Percentiles rank a stretch among this genome's conserved stretches.
phyloP scores from a whole-genome alignment of 2,113 vertebrate species.

The Saccopteryx bilineata region DNA sequence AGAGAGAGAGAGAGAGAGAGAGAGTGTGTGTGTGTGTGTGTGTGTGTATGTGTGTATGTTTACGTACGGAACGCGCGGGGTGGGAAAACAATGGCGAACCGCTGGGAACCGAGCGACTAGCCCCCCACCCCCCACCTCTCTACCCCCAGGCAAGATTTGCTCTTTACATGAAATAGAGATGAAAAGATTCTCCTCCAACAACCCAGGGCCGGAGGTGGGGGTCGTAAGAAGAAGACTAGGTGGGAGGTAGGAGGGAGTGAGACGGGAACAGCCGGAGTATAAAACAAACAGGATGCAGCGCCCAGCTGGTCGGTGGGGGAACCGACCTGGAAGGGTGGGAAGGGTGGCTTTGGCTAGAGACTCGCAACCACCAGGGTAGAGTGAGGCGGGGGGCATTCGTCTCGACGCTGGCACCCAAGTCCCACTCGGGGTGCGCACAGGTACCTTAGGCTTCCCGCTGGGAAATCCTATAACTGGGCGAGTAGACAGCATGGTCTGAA shows the following conservation, averaged over 20 bases:
- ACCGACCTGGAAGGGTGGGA: not conserved
- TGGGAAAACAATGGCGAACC: slow-evolving; percentile 85
- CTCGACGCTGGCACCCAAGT: not conserved
- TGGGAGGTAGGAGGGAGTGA: slow-evolving; percentile 22
- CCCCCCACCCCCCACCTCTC: not conserved
- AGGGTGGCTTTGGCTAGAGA: not conserved
- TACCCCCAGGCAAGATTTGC: not conserved
- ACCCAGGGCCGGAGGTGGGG: not conserved
- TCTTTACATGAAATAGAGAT: not conserved
- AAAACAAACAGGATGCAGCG: slow-evolving; percentile 78
- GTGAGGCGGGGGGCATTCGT: not conserved
- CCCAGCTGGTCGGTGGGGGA: slow-evolving; percentile 43
- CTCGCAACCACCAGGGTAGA: not conserved
- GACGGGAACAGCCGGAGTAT: not conserved
- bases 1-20: not conserved
- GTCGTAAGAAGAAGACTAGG: not conserved
- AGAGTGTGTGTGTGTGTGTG: not conserved
- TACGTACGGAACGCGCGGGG: slow-evolving; percentile 78
- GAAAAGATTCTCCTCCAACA: slow-evolving; percentile 46
- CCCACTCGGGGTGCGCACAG: not conserved
- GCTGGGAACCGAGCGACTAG: slow-evolving; percentile 52
- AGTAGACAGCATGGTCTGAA: not conserved
- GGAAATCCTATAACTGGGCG: slow-evolving; percentile 60
- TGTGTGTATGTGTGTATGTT: slow-evolving; percentile 67
- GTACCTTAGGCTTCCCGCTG: not conserved